Evolutionary conservation across 2,797 vertebrate genomes (phyloP), one percentile per base, ranked within the genome.

Genomic region (Hypotaenidia okinawae): DNA sequence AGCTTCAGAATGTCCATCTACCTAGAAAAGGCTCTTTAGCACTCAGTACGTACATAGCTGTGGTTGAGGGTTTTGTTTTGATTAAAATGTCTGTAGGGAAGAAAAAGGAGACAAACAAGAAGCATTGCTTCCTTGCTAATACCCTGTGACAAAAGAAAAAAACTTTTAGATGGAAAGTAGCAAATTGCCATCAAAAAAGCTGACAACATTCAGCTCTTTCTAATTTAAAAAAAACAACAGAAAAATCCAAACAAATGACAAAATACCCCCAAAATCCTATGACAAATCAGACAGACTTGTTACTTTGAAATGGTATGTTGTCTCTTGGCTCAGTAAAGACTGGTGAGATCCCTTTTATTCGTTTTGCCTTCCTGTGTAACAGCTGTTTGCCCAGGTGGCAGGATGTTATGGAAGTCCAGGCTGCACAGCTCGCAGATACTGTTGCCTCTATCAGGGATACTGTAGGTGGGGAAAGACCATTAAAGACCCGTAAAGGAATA

Each of bases 381-480:
- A 81, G 64, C 85, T 93, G 90, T 90, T 90, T 86, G 83, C 58
- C 85, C 95, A 93, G 84, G 82, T 95, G 87, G 87, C 94, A 94
- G 94, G 93, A 96, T 96, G 75, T 96, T 77, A n/a, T 18, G 59
- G 52, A 82, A 91, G 41, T 17, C 33, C 35, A 49, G 61, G 19
- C 81, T 77, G 35, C 43, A 22, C 24, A 79, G 78, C 52, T 87
- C 92, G 41, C 47, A 77, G 32, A 25, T 28, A 18, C 25, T 88
- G 11, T 69, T 79, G 59, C 13, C 24, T 77, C 14, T 72, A 5
- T 91, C 17, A 61, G 32, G 17, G 25, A 39, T 49, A 8, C 21
- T 51, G 39, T 11, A 6, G 2, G 8, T 62, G 11, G 13, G 23
- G n/a, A 8, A 93, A 63, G 49, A 70, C 47, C 12, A 14, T 83